Conservation (phyloP, 2,113 vertebrate genomes). For the Gopherus flavomarginatus region DNA sequence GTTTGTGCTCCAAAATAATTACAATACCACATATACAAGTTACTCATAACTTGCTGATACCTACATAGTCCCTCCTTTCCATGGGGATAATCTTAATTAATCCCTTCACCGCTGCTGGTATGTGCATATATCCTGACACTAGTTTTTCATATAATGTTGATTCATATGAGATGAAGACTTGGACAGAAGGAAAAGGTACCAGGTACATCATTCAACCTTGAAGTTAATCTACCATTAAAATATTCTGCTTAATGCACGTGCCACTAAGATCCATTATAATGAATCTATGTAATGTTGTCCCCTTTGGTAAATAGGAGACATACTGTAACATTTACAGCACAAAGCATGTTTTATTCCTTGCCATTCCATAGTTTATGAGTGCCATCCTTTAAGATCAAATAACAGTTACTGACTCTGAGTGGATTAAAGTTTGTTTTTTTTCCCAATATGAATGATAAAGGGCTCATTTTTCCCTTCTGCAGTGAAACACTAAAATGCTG, state of each 20-base stretch:
- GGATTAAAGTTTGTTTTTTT: conserved; percentile 24
- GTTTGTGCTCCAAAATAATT: background rate
- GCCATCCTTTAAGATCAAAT: conserved; percentile 48
- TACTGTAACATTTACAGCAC: conserved; percentile 45
- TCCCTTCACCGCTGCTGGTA: background rate
- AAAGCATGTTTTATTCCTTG: conserved; percentile 38
- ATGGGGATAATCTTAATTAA: background rate
- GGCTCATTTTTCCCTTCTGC: background rate
- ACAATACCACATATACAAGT: background rate
- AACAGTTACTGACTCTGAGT: conserved; percentile 26
- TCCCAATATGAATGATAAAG: conserved; percentile 31
- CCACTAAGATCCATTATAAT: conserved; percentile 12
- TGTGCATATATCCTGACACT: background rate
- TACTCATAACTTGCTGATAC: background rate
- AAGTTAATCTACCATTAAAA: conserved; percentile 46
- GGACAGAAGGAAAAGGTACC: conserved; percentile 4
- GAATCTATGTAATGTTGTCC: conserved; percentile 26
- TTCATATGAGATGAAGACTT: conserved; percentile 26
- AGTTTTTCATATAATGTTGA: background rate
- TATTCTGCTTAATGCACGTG: conserved; percentile 5
- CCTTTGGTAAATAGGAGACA: conserved; percentile 23
- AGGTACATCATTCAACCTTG: conserved; percentile 25
- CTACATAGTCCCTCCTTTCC: background rate
- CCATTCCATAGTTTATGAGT: conserved; percentile 46
- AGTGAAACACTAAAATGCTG: conserved; percentile 46